Conservation (phyloP, 2,113 vertebrate genomes). For the Rhagologus leucostigma region DNA sequence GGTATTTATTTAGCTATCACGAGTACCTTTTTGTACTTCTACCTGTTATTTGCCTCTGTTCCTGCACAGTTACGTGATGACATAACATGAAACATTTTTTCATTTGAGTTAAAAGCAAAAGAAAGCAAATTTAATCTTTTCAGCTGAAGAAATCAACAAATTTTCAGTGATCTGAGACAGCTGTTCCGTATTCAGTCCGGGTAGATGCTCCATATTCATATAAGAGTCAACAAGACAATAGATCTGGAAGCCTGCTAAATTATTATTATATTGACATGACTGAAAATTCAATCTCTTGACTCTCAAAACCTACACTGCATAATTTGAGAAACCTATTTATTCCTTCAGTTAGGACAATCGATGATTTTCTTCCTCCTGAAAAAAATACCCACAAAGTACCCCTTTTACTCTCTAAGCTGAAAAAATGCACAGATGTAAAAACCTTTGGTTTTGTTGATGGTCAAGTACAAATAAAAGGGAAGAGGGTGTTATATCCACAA, state of each 20-base stretch:
- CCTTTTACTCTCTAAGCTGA: background rate
- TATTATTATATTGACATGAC: background rate
- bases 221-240: background rate
- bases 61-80: background rate
- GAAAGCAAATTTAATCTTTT: background rate
- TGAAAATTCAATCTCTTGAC: background rate
- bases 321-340: background rate
- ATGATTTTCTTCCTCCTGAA: background rate
- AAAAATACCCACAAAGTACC: background rate
- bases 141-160: background rate
- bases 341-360: background rate
- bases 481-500: background rate
- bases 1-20: background rate
- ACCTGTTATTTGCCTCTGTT: background rate
- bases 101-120: no score
- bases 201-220: background rate
- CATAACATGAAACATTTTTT: background rate
- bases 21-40: background rate
- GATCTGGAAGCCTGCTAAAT: background rate
- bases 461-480: background rate
- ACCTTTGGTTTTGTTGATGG: background rate
- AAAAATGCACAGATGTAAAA: background rate
- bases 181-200: background rate
- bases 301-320: background rate
- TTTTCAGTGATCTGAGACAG: background rate